These are phyloP conservation scores for Cepaea hortensis DNA, from an alignment of 2,888 invertebrate genomes.

Conservation along the genomic window DNA sequence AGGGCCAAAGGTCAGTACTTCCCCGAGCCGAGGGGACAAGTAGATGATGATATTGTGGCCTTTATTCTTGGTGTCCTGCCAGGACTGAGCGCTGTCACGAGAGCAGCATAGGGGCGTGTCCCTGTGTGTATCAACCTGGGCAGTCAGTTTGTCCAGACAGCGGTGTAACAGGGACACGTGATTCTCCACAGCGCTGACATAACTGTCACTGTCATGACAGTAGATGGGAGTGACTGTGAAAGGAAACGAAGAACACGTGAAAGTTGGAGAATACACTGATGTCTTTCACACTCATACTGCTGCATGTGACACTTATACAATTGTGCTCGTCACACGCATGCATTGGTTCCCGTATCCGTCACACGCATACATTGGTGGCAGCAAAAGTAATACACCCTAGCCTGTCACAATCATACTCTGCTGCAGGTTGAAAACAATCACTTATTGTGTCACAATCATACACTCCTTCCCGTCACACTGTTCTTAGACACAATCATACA, in stretches of 20 bases:
- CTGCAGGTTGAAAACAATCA: no score
- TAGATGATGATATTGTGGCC: conserved; percentile 21
- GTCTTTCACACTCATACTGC: no score
- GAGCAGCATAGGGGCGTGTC: background rate
- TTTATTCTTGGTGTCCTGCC: background rate
- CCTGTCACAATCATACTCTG: no score
- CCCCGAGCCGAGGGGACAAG: conserved; percentile 29
- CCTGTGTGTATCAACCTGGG: background rate
- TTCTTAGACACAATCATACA: no score
- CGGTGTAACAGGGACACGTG: conserved; percentile 20
- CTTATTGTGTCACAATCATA: no score
- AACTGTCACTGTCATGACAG: conserved; percentile 27
- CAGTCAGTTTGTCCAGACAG: background rate
- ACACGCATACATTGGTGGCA: no score
- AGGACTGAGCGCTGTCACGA: background rate
- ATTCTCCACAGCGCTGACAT: conserved; percentile 23
- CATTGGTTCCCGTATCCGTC: no score
- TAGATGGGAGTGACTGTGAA: conserved; percentile 19
- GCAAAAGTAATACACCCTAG: no score
- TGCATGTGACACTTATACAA: no score
- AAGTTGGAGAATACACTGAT: no score
- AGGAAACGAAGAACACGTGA: background rate
- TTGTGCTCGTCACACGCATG: no score
- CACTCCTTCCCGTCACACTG: no score
- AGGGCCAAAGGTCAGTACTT: background rate